These are phyloP conservation scores for Morone chrysops DNA, from an alignment of 2,113 vertebrate species.

Conservation along the genomic window DNA sequence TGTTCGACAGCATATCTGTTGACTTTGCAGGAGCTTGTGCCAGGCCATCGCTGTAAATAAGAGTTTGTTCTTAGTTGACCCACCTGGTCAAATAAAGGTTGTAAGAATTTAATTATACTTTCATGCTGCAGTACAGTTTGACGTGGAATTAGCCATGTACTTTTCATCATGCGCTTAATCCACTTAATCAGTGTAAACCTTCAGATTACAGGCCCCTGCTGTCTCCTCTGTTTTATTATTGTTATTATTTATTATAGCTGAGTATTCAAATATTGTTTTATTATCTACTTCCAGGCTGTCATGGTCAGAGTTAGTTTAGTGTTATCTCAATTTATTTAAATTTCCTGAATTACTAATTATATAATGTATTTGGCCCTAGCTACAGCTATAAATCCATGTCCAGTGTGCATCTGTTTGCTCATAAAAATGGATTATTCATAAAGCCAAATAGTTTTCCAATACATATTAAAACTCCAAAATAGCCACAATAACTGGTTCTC, in stretches of 20 bases:
- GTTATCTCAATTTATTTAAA: slow-evolving; percentile 16
- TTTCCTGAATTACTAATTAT: slow-evolving; percentile 9
- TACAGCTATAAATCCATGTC: slow-evolving; percentile 12
- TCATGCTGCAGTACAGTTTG: slow-evolving; percentile 50
- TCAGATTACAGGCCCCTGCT: slow-evolving; percentile 64
- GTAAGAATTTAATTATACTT: slow-evolving; percentile 55
- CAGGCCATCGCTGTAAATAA: slow-evolving; percentile 51
- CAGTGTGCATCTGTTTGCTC: slow-evolving; percentile 12
- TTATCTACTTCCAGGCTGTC: slow-evolving; percentile 47
- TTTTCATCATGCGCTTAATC: slow-evolving; percentile 57
- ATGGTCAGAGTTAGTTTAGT: slow-evolving; percentile 17
- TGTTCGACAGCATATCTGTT: slow-evolving; percentile 67
- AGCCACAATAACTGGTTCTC: background rate
- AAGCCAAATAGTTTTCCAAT: slow-evolving; percentile 25
- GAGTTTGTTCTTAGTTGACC: slow-evolving; percentile 65
- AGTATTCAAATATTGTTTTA: slow-evolving; percentile 35
- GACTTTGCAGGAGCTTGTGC: slow-evolving; percentile 57
- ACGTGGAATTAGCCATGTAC: slow-evolving; percentile 49
- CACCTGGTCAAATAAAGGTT: slow-evolving; percentile 74
- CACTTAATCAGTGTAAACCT: slow-evolving; percentile 62
- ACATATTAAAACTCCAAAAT: slow-evolving; percentile 20
- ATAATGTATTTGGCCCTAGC: background rate
- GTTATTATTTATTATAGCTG: slow-evolving; percentile 26
- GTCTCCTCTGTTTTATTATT: slow-evolving; percentile 44
- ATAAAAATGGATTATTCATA: slow-evolving; percentile 38